These are phyloP conservation scores for Lepidothrix coronata DNA, from an alignment of 2,113 vertebrate genomes.

Conservation along the genomic window DNA sequence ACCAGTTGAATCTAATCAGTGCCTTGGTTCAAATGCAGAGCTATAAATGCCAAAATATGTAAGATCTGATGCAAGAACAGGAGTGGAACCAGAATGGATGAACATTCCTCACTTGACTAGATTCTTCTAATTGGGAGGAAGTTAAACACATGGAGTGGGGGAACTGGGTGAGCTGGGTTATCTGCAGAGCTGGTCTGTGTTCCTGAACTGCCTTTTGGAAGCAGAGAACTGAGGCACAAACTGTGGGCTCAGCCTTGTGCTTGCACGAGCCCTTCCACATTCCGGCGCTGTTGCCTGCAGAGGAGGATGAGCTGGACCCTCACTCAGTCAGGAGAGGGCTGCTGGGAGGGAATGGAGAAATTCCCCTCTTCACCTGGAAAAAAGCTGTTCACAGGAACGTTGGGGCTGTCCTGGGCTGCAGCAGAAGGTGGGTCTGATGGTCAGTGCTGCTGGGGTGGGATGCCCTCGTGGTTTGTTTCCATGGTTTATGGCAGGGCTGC, in stretches of 20 bases:
- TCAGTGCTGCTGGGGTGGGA: not conserved
- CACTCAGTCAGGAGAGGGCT: not conserved
- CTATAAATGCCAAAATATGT: slow-evolving; percentile 24
- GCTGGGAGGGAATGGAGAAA: not conserved
- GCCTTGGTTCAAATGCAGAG: not conserved
- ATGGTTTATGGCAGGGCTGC: not conserved
- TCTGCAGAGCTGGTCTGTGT: not conserved
- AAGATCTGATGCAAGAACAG: slow-evolving; percentile 12
- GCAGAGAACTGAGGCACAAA: not conserved
- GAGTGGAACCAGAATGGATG: slow-evolving; percentile 40
- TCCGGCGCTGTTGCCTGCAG: not conserved
- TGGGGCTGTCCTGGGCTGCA: not conserved
- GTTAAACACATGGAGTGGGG: slow-evolving; percentile 8
- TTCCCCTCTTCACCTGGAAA: not conserved
- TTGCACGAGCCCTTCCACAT: not conserved
- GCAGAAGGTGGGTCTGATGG: not conserved
- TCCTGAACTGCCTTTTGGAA: not conserved
- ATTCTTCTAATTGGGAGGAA: slow-evolving; percentile 28
- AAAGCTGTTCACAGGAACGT: not conserved
- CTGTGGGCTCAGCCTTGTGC: not conserved
- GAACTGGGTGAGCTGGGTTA: not conserved
- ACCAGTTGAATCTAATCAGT: slow-evolving; percentile 41
- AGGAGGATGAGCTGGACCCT: not conserved
- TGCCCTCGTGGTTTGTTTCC: not conserved
- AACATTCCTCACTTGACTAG: slow-evolving; percentile 47